Conservation (phyloP, 2,797 vertebrate species). For the Spinibarbus caldwelli region DNA sequence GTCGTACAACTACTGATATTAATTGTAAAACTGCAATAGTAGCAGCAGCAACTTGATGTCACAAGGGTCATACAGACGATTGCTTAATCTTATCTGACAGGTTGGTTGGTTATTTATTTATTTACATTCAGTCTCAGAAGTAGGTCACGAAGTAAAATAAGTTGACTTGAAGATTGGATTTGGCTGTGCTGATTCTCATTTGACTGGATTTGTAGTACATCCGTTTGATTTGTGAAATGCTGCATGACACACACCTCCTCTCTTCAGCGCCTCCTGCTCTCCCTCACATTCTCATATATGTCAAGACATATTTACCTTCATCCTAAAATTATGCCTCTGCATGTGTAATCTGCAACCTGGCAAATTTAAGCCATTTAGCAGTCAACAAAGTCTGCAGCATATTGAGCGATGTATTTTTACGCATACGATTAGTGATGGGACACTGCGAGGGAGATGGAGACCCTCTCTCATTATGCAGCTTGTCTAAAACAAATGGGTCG, state of each 20-base stretch:
- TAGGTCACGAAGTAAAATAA: neutral
- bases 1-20: neutral
- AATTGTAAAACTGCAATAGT: constrained; percentile 35
- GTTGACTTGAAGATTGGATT: neutral
- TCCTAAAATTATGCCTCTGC: constrained; percentile 13
- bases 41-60: neutral
- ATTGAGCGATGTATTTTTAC: constrained; percentile 44
- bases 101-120: neutral
- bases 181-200: neutral
- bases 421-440: constrained; percentile 28
- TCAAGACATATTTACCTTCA: constrained; percentile 42
- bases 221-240: constrained; percentile 27
- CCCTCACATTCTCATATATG: constrained; percentile 10
- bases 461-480: constrained; percentile 43
- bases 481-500: constrained; percentile 46
- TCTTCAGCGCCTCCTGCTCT: neutral
- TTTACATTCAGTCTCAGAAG: neutral
- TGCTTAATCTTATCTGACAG: neutral
- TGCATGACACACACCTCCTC: constrained; percentile 6
- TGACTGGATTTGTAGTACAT: neutral
- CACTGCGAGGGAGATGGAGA: constrained; percentile 14
- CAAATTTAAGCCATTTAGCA: constrained; percentile 45
- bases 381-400: constrained; percentile 27
- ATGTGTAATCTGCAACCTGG: constrained; percentile 30
- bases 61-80: neutral